phyloP scores from a whole-genome alignment of 1,140 invertebrate species.

The Rhopalosiphum padi region DNA sequence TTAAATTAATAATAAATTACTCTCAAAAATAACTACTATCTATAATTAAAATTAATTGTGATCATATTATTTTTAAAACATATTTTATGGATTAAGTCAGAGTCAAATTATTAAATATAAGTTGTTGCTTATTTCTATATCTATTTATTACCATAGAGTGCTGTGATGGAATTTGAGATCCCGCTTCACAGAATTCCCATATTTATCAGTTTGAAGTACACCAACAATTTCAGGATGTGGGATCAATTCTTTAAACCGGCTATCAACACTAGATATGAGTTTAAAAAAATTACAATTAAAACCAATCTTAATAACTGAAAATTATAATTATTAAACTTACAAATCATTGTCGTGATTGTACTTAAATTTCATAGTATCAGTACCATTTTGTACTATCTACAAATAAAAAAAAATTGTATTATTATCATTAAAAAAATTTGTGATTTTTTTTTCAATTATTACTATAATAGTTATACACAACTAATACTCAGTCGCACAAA shows the following conservation, averaged over 20 bases:
- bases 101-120: neutral
- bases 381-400: slow-evolving; percentile 35
- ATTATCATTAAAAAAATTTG: no score
- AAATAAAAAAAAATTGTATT: neutral
- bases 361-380: slow-evolving; percentile 13
- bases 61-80: neutral
- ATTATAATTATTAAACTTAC: slow-evolving; percentile 7
- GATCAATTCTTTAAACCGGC: slow-evolving; percentile 15
- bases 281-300: neutral
- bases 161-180: slow-evolving; percentile 54
- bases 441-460: no score
- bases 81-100: no score
- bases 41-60: neutral
- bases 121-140: neutral
- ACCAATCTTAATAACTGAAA: neutral
- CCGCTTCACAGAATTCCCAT: slow-evolving; percentile 27
- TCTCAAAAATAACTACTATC: neutral
- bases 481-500: neutral
- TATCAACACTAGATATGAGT: slow-evolving; percentile 19
- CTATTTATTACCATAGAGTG: slow-evolving; percentile 28
- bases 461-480: neutral
- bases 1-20: neutral
- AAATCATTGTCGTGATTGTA: slow-evolving; percentile 8
- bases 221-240: slow-evolving; percentile 28
- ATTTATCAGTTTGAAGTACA: neutral